Conservation (phyloP, 2,113 vertebrate genomes). For the Saccopteryx leptura region DNA sequence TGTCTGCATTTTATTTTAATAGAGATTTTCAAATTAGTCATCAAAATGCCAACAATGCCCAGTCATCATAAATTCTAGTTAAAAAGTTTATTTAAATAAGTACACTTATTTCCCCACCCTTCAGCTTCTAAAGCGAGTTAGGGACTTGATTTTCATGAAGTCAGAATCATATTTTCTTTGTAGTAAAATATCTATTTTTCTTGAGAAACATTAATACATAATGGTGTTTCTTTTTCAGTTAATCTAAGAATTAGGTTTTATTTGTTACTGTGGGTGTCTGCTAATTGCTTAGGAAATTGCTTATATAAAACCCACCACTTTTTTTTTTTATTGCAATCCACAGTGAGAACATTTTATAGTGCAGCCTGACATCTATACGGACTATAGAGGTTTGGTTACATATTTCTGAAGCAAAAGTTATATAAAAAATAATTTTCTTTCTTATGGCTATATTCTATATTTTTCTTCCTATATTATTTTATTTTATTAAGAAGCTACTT, state of each 20-base stretch:
- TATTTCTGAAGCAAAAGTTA: constrained; percentile 4
- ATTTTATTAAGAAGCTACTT: constrained; percentile 30
- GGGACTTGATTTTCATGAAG: constrained; percentile 15
- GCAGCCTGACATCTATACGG: not conserved
- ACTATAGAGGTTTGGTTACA: not conserved
- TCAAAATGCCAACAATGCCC: not conserved
- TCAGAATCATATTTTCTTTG: constrained; percentile 50
- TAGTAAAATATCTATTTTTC: constrained; percentile 15
- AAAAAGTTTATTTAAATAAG: constrained; percentile 36
- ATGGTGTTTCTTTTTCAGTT: not conserved
- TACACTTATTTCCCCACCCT: not conserved
- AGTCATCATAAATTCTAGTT: not conserved
- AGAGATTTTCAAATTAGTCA: constrained; percentile 25
- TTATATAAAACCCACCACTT: not conserved
- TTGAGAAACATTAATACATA: not conserved
- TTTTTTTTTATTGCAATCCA: not conserved
- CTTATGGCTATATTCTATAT: not conserved
- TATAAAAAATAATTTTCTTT: constrained; percentile 27
- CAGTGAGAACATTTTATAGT: not conserved
- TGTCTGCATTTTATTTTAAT: constrained; percentile 3
- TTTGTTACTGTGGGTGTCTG: not conserved
- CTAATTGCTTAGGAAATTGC: not conserved
- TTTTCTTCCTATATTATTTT: constrained; percentile 11
- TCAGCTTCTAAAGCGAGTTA: not conserved
- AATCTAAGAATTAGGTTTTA: constrained; percentile 37